Percentiles rank a stretch among this genome's conserved stretches.
phyloP scores from a whole-genome alignment of 2,113 vertebrate genomes.

The Cyrtonyx montezumae region DNA sequence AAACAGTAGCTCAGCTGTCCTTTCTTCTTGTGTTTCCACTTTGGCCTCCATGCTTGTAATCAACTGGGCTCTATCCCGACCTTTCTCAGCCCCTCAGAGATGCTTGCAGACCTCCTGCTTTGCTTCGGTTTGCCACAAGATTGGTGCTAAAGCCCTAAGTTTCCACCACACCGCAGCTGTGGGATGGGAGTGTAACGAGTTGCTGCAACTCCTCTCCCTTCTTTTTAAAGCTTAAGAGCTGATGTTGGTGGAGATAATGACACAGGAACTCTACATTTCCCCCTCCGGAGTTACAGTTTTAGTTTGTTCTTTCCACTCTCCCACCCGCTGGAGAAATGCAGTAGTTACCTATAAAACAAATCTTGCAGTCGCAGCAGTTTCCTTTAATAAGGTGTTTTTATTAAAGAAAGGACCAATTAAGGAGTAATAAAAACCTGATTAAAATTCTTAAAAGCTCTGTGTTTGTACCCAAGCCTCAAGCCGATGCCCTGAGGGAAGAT shows the following conservation, averaged over 20 bases:
- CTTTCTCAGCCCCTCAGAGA: neutral
- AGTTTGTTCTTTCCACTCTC: neutral
- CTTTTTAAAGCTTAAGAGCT: neutral
- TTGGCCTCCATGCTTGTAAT: neutral
- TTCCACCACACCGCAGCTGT: neutral
- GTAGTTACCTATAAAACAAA: neutral
- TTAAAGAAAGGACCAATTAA: neutral
- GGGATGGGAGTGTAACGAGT: neutral
- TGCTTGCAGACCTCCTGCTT: neutral
- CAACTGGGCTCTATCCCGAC: neutral
- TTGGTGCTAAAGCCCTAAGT: neutral
- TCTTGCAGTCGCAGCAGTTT: neutral
- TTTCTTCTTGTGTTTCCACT: neutral
- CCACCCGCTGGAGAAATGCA: neutral
- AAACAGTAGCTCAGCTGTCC: neutral
- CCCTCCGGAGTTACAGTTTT: neutral
- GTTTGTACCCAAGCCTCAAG: neutral
- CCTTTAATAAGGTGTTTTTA: neutral
- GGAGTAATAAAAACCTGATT: neutral
- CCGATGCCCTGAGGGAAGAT: neutral
- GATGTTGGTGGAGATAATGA: neutral
- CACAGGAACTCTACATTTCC: neutral
- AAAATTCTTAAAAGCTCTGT: neutral
- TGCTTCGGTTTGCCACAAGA: rapidly evolving
- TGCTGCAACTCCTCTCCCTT: neutral